Conservation (phyloP, 2,113 vertebrate genomes). For the Plecotus auritus region DNA sequence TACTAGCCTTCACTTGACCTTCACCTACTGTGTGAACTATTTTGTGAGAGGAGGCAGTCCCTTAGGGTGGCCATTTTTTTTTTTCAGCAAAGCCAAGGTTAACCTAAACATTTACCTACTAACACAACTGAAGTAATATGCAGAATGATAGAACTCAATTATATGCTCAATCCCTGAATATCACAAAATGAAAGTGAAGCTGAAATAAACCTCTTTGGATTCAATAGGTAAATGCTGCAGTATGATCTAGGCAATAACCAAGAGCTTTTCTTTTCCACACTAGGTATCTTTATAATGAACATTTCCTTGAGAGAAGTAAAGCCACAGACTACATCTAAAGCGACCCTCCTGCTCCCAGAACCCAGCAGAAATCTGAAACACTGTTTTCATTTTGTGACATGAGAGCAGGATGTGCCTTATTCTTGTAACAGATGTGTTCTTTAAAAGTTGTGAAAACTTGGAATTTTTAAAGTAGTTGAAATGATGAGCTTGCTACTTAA, state of each 20-base stretch:
- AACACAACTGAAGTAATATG: background rate
- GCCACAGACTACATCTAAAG: background rate
- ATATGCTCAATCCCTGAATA: background rate
- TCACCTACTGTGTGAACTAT: background rate
- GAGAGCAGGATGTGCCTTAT: background rate
- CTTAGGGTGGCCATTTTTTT: background rate
- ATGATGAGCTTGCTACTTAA: constrained; percentile 26
- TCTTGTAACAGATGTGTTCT: constrained; percentile 25
- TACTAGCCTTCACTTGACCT: background rate
- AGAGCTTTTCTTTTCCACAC: background rate
- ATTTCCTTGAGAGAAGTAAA: background rate
- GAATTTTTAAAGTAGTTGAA: background rate
- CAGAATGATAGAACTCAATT: background rate
- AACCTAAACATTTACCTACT: background rate
- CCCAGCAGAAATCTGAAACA: background rate
- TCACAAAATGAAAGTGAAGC: background rate
- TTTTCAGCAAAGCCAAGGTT: background rate
- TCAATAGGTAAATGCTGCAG: background rate
- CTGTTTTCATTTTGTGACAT: background rate
- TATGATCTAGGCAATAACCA: background rate
- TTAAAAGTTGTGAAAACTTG: constrained; percentile 29
- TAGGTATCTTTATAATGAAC: constrained; percentile 3
- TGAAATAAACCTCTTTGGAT: constrained; percentile 21
- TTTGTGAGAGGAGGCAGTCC: background rate
- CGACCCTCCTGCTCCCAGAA: background rate